Conservation (phyloP, 2,888 invertebrate genomes). For the Papilio elwesi region DNA sequence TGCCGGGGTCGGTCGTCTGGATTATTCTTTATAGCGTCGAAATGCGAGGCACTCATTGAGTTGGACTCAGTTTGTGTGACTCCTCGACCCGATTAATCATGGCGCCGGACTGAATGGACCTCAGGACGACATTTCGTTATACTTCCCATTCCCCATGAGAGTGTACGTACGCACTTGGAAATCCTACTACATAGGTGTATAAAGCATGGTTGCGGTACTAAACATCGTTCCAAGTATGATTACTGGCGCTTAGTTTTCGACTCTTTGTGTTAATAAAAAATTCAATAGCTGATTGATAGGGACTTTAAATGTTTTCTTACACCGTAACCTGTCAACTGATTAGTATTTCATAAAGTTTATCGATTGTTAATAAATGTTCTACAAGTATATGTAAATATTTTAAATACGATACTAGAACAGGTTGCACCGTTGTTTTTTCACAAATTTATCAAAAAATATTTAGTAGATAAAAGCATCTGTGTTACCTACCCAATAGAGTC, state of each 20-base stretch:
- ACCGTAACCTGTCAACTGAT: too few species aligned
- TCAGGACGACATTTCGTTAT: conserved; percentile 50
- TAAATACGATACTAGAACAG: too few species aligned
- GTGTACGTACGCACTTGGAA: conserved; percentile 36
- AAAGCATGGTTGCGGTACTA: not conserved
- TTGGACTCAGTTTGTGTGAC: conserved; percentile 76
- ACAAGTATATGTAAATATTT: too few species aligned
- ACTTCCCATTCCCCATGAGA: conserved; percentile 42
- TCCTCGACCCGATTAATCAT: conserved; percentile 77
- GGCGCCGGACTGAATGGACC: conserved; percentile 61
- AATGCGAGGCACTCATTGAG: conserved; percentile 79
- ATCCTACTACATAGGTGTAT: not conserved
- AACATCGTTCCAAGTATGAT: not conserved
- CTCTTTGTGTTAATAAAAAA: not conserved
- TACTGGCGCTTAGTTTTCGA: not conserved
- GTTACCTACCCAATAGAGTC: too few species aligned
- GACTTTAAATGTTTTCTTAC: not conserved
- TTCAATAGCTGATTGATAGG: not conserved
- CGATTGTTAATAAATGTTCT: too few species aligned
- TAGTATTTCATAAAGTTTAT: not conserved
- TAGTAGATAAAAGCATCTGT: not conserved
- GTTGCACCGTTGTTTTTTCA: too few species aligned
- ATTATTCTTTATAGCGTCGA: conserved; percentile 81
- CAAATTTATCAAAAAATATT: too few species aligned
- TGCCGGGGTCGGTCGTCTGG: conserved; percentile 70